Evolutionary conservation across 2,888 invertebrate species (phyloP).

Genomic region (Caenorhabditis sulstoni): DNA sequence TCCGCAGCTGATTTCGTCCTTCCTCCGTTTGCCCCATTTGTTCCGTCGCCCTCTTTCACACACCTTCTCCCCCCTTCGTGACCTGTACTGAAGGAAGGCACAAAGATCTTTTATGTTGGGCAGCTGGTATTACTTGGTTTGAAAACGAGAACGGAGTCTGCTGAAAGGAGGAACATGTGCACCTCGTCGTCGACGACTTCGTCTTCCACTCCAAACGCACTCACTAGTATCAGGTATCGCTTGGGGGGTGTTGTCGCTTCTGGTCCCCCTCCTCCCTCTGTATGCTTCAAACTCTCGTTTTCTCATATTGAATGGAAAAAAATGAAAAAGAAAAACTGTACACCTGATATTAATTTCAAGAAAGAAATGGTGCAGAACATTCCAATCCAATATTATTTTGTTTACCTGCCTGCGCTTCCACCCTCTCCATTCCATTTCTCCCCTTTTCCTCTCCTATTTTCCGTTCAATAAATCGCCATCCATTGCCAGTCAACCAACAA

Average conservation of each 20-base stretch:
- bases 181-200: conserved; percentile 18
- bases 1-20: conserved; percentile 57
- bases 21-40: conserved; percentile 35
- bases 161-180: conserved; percentile 30
- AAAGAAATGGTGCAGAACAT: conserved; percentile 5
- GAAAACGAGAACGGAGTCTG: neutral
- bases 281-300: neutral
- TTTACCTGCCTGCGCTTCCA: conserved; percentile 19
- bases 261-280: neutral
- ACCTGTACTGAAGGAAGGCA: conserved; percentile 5
- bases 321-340: too few species aligned
- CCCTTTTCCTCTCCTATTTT: conserved; percentile 39
- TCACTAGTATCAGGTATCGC: conserved; percentile 51
- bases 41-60: neutral
- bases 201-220: conserved; percentile 24
- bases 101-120: neutral
- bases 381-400: conserved; percentile 41
- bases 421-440: conserved; percentile 16
- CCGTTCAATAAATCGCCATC: conserved; percentile 51
- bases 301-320: too few species aligned
- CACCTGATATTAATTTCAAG: too few species aligned
- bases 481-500: conserved; percentile 40
- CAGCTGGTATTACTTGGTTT: neutral
- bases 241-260: too few species aligned
- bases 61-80: conserved; percentile 1